Conservation (phyloP, 2,888 invertebrate species). For the Linyphia triangularis region DNA sequence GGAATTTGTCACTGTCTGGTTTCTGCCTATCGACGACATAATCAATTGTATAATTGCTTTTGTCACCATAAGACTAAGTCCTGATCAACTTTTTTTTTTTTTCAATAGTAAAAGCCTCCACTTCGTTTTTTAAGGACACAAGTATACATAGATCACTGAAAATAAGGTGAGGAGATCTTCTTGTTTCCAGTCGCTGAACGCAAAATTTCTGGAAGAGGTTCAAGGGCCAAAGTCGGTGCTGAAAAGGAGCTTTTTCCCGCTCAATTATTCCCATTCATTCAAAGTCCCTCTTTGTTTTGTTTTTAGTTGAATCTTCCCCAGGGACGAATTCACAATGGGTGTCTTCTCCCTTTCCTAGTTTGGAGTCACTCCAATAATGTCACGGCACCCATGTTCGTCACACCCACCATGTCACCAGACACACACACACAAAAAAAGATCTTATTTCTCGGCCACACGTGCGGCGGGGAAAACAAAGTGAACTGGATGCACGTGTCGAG, state of each 20-base stretch:
- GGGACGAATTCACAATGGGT: neutral
- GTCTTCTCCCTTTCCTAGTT: neutral
- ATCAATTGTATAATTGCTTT: too few species aligned
- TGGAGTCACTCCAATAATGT: slow-evolving; percentile 53
- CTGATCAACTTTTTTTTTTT: too few species aligned
- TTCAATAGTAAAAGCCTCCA: too few species aligned
- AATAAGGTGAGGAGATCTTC: too few species aligned
- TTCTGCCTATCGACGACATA: too few species aligned
- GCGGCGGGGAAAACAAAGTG: neutral
- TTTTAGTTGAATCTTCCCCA: slow-evolving; percentile 16
- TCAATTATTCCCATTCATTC: slow-evolving; percentile 14
- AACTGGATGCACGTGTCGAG: slow-evolving; percentile 3
- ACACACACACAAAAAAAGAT: neutral
- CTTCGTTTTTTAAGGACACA: too few species aligned
- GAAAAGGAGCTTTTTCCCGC: neutral
- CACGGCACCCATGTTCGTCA: slow-evolving; percentile 25
- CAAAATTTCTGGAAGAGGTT: neutral
- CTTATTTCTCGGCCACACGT: slow-evolving; percentile 11
- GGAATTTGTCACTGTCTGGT: too few species aligned
- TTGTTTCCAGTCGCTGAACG: neutral
- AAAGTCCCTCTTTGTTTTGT: neutral
- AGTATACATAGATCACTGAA: too few species aligned
- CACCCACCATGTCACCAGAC: neutral
- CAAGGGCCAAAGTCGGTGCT: neutral
- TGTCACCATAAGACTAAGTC: too few species aligned